Conservation (phyloP, 2,888 invertebrate species). For the Cynaeus angustus region DNA sequence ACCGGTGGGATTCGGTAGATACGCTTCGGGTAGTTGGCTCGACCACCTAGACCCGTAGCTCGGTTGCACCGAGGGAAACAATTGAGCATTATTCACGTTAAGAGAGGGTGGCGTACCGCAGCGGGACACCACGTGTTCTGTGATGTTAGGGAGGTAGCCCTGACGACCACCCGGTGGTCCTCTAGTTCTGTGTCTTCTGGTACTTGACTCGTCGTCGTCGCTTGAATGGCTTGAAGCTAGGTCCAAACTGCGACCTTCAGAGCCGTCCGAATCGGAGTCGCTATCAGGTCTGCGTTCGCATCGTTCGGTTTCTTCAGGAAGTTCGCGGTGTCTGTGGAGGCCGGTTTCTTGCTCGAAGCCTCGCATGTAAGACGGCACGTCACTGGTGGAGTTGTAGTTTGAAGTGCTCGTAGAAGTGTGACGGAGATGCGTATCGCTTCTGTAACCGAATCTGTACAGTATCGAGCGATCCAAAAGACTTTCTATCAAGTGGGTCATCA, state of each 20-base stretch:
- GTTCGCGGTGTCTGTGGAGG: slow-evolving; percentile 74
- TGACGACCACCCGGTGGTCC: slow-evolving; percentile 57
- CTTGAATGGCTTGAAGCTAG: slow-evolving; percentile 97
- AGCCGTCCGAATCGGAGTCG: slow-evolving; percentile 86
- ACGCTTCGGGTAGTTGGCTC: slow-evolving; percentile 79
- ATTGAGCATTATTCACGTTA: slow-evolving; percentile 79
- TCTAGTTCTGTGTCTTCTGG: slow-evolving; percentile 67
- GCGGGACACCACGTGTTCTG: slow-evolving; percentile 71
- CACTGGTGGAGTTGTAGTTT: slow-evolving; percentile 88
- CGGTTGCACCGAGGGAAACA: slow-evolving; percentile 79
- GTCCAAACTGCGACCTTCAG: slow-evolving; percentile 87
- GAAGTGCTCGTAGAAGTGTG: slow-evolving; percentile 91
- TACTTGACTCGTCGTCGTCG: slow-evolving; percentile 85
- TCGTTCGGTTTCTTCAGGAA: slow-evolving; percentile 65
- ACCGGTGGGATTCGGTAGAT: slow-evolving; percentile 74
- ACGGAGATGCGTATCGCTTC: slow-evolving; percentile 87
- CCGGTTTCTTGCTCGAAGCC: slow-evolving; percentile 78
- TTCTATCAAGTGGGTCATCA: no score
- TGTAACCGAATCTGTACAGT: no score
- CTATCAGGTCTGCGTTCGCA: slow-evolving; percentile 72
- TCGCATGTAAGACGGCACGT: slow-evolving; percentile 82
- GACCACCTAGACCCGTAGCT: slow-evolving; percentile 79
- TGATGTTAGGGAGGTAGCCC: slow-evolving; percentile 78
- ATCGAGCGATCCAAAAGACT: no score
- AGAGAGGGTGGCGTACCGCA: slow-evolving; percentile 77